Conservation (phyloP, 2,888 invertebrate genomes). For the Periphyllus acericola region DNA sequence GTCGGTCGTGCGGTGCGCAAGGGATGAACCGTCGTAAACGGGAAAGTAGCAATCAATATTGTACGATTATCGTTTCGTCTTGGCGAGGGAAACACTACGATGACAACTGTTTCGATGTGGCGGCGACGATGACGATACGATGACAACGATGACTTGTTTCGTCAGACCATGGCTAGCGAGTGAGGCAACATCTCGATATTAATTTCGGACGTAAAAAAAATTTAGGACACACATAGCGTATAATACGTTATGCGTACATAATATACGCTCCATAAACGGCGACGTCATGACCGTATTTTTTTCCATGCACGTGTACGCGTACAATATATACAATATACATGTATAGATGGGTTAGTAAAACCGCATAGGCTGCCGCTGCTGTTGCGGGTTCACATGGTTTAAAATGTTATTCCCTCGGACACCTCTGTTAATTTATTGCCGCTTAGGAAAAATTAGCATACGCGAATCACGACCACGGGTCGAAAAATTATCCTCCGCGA, state of each 20-base stretch:
- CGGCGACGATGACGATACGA: not conserved
- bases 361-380: not conserved
- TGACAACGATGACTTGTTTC: not conserved
- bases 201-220: slow-evolving; percentile 18
- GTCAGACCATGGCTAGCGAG: not conserved
- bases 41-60: not conserved
- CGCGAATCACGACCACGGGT: slow-evolving; percentile 39
- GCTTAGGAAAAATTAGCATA: slow-evolving; percentile 35
- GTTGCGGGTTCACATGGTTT: not conserved
- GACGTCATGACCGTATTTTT: slow-evolving; percentile 7
- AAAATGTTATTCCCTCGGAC: not conserved
- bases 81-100: not conserved
- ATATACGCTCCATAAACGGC: not conserved
- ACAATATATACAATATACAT: not conserved
- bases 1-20: too few species aligned
- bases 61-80: not conserved
- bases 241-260: not conserved
- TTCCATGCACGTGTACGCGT: not conserved
- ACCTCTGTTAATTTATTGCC: slow-evolving; percentile 42
- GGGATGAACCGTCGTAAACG: not conserved
- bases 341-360: not conserved
- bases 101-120: not conserved
- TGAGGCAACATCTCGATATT: slow-evolving; percentile 9
- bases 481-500: slow-evolving; percentile 24
- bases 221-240: slow-evolving; percentile 5